Conservation (phyloP, 2,113 vertebrate species). For the Chaetorhynchus papuensis region DNA sequence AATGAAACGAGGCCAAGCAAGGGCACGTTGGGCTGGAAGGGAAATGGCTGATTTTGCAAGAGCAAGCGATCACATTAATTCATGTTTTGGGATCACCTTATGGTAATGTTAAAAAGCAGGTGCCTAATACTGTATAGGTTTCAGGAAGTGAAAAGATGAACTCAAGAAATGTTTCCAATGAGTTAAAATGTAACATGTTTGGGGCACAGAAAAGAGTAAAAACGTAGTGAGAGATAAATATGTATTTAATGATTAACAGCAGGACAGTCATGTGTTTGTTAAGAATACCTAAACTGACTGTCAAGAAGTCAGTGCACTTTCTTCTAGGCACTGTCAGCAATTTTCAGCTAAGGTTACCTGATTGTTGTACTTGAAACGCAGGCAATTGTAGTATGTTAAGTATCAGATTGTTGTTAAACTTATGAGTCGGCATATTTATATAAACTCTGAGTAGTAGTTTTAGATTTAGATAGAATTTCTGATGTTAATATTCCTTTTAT, state of each 20-base stretch:
- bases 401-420: not conserved
- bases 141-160: not conserved
- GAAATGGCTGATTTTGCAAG: not conserved
- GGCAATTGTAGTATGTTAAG: not conserved
- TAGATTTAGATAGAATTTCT: not conserved
- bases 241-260: conserved; percentile 36
- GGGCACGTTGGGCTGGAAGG: not conserved
- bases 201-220: not conserved
- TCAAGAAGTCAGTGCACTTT: not conserved
- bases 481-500: not conserved
- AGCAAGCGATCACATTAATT: rapidly evolving
- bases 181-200: not conserved
- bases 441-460: not conserved
- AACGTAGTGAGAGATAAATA: not conserved
- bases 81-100: not conserved
- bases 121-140: not conserved
- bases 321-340: not conserved
- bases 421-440: not conserved
- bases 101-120: not conserved
- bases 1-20: not conserved
- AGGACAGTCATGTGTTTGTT: not conserved
- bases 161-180: not conserved
- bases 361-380: not conserved
- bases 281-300: not conserved
- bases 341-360: not conserved